Base-by-base conservation (phyloP, 2,888 invertebrate genomes). In the Candidula unifasciata region DNA sequence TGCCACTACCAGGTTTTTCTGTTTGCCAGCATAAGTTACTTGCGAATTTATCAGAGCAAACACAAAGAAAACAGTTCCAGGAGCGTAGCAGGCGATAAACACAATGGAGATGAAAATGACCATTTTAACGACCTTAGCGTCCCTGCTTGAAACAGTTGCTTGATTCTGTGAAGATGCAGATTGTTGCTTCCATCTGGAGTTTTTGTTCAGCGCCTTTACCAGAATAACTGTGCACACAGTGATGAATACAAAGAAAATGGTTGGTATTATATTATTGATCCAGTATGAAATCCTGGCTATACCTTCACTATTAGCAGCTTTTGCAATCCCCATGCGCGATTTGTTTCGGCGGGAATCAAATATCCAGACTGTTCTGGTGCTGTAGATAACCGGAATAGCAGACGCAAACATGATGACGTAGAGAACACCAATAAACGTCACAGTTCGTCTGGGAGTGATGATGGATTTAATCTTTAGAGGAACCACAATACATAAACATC, bases 171-270 rank as follows among this genome's bases (percentile, higher is more conserved):
- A 33, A 24, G 77, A 33, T 60, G 77, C 52, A 0, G 77, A 24
- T n/a, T 77, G 77, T 35, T 77, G 60, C 35, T 60, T 16, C 77
- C 77, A 77, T 77, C 60, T 33, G 3, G 77, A 16, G 5, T 74
- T 74, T 27, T 54, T 74, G 10, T 30, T 52, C 30, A 74, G 18
- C 16, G 52, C 8, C 30, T 30, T 52, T n/a, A n/a, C n/a, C n/a
- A n/a, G n/a, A n/a, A n/a, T n/a, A n/a, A n/a, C n/a, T n/a, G n/a
- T n/a, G n/a, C 16, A 74, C 74, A 54, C 27, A 54, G 54, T 54
- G 74, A 74, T 54, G 0, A 74, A 30, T n/a, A 54, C 16, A 35
- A 74, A 74, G 52, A 54, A 52, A 13, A 52, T 35, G 2, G 54
- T 74, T 54, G 74, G 74, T 54, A 74, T 27, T 16, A 74, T 30